Base-by-base conservation (phyloP, 2,888 invertebrate genomes). In the Scaeva pyrastri region DNA sequence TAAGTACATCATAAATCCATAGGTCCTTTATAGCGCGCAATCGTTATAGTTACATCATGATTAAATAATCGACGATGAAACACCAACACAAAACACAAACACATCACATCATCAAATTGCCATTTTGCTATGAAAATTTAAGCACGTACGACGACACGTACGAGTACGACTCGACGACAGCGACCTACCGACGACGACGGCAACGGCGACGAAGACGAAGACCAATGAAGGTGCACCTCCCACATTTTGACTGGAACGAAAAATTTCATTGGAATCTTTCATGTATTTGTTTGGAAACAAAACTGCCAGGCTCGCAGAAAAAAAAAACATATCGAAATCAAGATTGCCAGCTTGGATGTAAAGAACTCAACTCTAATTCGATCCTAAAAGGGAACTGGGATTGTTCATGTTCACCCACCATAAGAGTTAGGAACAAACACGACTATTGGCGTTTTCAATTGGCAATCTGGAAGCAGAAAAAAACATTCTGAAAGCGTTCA, bases 261-360 rank as follows among this genome's bases (percentile, higher is more conserved):
- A 21, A 23, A 50, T 23, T 23, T 14, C 21, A 23, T 23, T 50
- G 50, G 23, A 50, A 50, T 21, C 21, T 12, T 50, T 6, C 21
- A 23, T 50, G 50, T 50, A 50, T 50, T 50, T 50, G 50, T 50
- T 50, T 50, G 50, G 50, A 50, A 50, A 14, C 19, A 19, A 48
- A 48, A 11, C 16, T n/a, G 3, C 16, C 10, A 8, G 6, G n/a
- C 43, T 16, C n/a, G 45, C 31, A 31, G 31, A 31, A 31, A 31
- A 3, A 31, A 7, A 31, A 45, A 19, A 16, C 12, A 45, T 12
- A 50, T 50, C 21, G 19, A 50, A 10, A 50, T 5, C 21, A 21
- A 3, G 21, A 14, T 23, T 50, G 50, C 50, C 23, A 50, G 6
- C 50, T 21, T 23, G 12, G 12, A 6, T 21, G 12, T 7, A 31